Evolutionary conservation across 1,140 invertebrate species (phyloP).

Genomic region (Scaptomyza hsui): DNA sequence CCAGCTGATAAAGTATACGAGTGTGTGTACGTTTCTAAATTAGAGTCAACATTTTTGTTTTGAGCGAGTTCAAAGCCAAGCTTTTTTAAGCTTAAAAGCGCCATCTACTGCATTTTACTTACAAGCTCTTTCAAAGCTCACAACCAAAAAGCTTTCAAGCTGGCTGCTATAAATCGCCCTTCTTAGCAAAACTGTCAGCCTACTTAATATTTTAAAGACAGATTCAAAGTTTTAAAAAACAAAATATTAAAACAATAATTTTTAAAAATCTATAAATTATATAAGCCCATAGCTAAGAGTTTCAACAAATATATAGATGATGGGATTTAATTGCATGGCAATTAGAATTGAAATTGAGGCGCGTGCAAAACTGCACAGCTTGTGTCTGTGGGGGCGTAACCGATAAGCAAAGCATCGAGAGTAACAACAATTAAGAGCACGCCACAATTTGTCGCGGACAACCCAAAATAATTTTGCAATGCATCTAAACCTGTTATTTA

Average conservation of each 20-base stretch:
- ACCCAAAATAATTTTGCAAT: slow-evolving; percentile 44
- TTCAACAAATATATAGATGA: background rate
- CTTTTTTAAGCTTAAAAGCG: slow-evolving; percentile 11
- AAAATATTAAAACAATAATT: background rate
- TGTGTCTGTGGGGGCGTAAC: slow-evolving; percentile 36
- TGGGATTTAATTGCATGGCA: slow-evolving; percentile 34
- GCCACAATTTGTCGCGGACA: slow-evolving; percentile 30
- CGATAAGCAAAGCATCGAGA: slow-evolving; percentile 42
- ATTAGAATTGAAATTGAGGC: slow-evolving; percentile 54
- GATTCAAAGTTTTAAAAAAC: slow-evolving; percentile 5
- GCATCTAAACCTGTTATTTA: slow-evolving; percentile 48
- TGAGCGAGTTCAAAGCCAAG: slow-evolving; percentile 12
- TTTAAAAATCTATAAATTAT: background rate
- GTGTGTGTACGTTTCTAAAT: slow-evolving; percentile 1
- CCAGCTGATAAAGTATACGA: background rate
- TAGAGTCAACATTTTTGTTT: slow-evolving; percentile 18
- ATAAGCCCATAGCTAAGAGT: no score
- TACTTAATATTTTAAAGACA: background rate
- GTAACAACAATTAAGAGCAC: slow-evolving; percentile 59
- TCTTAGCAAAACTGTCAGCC: slow-evolving; percentile 2
- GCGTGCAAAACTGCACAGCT: slow-evolving; percentile 35
- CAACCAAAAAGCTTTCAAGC: background rate
- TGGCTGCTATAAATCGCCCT: slow-evolving; percentile 7
- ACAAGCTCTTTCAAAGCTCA: slow-evolving; percentile 4
- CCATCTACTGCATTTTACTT: slow-evolving; percentile 13